Evolutionary conservation across 1,140 invertebrate species (phyloP).

Genomic region (Vanessa atalanta): DNA sequence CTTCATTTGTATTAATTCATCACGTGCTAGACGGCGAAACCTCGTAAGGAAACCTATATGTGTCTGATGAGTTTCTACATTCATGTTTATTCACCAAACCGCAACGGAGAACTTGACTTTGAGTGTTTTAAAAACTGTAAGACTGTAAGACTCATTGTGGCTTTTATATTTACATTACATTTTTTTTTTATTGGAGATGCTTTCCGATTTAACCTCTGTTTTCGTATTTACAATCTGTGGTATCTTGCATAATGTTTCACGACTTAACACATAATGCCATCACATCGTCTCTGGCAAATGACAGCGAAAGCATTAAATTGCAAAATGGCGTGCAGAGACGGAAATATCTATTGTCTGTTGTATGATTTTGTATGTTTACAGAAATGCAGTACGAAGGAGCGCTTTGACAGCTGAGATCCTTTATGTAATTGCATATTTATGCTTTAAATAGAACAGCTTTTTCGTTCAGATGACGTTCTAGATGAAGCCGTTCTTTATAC

Average conservation of each 20-base stretch:
- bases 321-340: constrained; percentile 8
- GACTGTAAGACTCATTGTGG: too few relatives aligned
- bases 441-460: background rate
- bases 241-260: constrained; percentile 19
- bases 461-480: background rate
- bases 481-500: too few relatives aligned
- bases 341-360: constrained; percentile 11
- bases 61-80: too few relatives aligned
- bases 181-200: too few relatives aligned
- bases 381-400: background rate
- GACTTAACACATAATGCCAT: constrained; percentile 1
- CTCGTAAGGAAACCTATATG: too few relatives aligned
- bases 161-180: too few relatives aligned
- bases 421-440: background rate
- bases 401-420: constrained; percentile 1
- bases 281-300: constrained; percentile 6
- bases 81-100: too few relatives aligned
- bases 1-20: too few relatives aligned
- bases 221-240: background rate
- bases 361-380: background rate
- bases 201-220: background rate
- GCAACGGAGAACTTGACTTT: too few relatives aligned
- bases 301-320: constrained; percentile 6
- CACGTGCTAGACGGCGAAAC: too few relatives aligned
- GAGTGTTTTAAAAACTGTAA: too few relatives aligned